Conservation (phyloP, 2,888 invertebrate species). For the Dendrolimus pini region DNA sequence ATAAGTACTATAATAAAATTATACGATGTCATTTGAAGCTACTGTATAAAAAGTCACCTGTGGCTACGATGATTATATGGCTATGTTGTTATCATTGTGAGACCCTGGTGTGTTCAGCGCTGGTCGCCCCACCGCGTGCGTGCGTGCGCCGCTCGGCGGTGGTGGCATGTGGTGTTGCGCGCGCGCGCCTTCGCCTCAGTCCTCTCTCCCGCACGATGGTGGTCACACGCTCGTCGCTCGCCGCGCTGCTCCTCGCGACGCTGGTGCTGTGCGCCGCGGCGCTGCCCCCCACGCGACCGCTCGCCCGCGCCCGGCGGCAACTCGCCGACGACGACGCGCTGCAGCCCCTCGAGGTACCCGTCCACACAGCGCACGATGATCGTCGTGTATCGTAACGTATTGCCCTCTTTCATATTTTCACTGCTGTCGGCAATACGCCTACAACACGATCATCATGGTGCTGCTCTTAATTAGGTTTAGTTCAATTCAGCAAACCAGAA, state of each 20-base stretch:
- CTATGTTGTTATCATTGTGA: too few relatives aligned
- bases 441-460: too few relatives aligned
- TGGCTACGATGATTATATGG: too few relatives aligned
- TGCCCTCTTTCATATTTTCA: too few relatives aligned
- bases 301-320: conserved; percentile 41
- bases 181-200: conserved; percentile 18
- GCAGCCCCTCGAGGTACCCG: conserved; percentile 59
- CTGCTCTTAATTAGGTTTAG: neutral
- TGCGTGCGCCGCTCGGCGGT: conserved; percentile 11
- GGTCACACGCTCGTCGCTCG: conserved; percentile 30
- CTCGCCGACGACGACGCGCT: conserved; percentile 56
- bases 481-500: too few relatives aligned
- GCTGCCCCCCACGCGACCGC: conserved; percentile 22
- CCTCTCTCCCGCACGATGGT: conserved; percentile 32
- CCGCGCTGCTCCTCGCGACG: conserved; percentile 27
- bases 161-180: conserved; percentile 5
- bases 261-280: conserved; percentile 26
- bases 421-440: too few relatives aligned
- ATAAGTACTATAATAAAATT: too few relatives aligned
- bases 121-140: conserved; percentile 6
- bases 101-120: too few relatives aligned
- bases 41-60: too few relatives aligned
- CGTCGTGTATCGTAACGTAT: too few relatives aligned
- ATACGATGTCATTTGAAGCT: too few relatives aligned
- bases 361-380: neutral